These are phyloP conservation scores for Melanocharis versteri DNA, from an alignment of 2,113 vertebrate species.

Conservation along the genomic window DNA sequence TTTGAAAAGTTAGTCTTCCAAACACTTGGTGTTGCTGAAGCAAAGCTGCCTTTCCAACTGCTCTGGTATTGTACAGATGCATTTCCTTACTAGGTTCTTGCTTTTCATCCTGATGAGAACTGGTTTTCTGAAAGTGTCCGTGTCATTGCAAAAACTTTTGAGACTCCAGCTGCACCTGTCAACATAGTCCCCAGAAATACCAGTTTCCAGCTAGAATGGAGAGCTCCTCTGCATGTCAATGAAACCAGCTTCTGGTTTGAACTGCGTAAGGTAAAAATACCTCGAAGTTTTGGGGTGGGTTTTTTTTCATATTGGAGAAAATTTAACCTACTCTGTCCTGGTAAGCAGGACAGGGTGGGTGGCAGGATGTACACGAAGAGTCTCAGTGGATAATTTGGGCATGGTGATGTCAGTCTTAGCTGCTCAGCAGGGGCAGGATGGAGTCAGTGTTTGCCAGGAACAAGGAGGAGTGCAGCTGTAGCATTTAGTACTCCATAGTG, in stretches of 20 bases:
- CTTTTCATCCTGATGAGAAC: conserved; percentile 69
- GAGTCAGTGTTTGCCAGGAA: conserved; percentile 26
- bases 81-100: conserved; percentile 65
- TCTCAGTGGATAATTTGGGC: conserved; percentile 1
- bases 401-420: not conserved
- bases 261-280: conserved; percentile 63
- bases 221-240: conserved; percentile 43
- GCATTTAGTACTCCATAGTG: conserved; percentile 6
- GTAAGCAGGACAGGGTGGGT: not conserved
- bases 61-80: not conserved
- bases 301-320: not conserved
- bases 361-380: not conserved
- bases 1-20: not conserved
- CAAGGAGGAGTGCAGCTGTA: conserved; percentile 19
- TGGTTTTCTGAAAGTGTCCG: conserved; percentile 66
- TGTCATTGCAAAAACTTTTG: conserved; percentile 60
- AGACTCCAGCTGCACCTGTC: conserved; percentile 52
- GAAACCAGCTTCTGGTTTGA: conserved; percentile 70
- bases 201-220: conserved; percentile 68
- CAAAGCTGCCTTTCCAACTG: not conserved
- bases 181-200: conserved; percentile 64
- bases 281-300: not conserved
- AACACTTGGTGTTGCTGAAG: not conserved
- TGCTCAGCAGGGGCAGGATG: conserved; percentile 7
- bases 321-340: not conserved